Evolutionary conservation across 2,888 invertebrate species (phyloP).

Genomic region (Thymelicus lineola): DNA sequence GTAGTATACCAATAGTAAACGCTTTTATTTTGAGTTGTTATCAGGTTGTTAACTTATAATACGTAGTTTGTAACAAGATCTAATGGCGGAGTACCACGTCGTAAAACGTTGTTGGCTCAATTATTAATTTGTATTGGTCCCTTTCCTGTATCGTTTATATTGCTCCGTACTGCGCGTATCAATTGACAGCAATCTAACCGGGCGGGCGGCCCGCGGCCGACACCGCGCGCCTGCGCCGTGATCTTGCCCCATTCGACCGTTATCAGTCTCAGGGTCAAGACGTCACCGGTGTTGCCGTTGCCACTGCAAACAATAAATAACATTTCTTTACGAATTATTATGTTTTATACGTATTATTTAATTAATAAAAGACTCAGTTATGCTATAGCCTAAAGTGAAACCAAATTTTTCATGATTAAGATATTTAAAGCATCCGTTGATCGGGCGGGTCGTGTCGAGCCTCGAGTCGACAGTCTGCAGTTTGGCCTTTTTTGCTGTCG

Average conservation of each 20-base stretch:
- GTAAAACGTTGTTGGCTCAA: slow-evolving; percentile 17
- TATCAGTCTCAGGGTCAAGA: slow-evolving; percentile 56
- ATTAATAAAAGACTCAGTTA: not conserved
- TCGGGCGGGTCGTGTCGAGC: slow-evolving; percentile 2
- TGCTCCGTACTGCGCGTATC: slow-evolving; percentile 49
- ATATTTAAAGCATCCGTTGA: slow-evolving; percentile 4
- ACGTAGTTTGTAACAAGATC: slow-evolving; percentile 9
- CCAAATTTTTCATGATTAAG: not conserved
- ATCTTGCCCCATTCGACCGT: slow-evolving; percentile 55
- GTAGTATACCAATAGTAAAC: not conserved
- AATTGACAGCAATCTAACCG: slow-evolving; percentile 58
- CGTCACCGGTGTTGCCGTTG: slow-evolving; percentile 45
- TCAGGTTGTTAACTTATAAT: not conserved
- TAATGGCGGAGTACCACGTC: not conserved
- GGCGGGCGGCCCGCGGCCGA: too few relatives aligned
- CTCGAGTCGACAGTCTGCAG: not conserved
- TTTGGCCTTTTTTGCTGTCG: slow-evolving; percentile 31
- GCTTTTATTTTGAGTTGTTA: not conserved
- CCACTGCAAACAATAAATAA: slow-evolving; percentile 47
- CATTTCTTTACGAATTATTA: not conserved
- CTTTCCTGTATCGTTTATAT: slow-evolving; percentile 30
- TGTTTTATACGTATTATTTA: not conserved
- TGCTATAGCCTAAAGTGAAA: not conserved
- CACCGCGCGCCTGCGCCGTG: slow-evolving; percentile 48
- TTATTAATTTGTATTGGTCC: slow-evolving; percentile 24